Conservation (phyloP, 2,113 vertebrate genomes). For the Orcinus orca region DNA sequence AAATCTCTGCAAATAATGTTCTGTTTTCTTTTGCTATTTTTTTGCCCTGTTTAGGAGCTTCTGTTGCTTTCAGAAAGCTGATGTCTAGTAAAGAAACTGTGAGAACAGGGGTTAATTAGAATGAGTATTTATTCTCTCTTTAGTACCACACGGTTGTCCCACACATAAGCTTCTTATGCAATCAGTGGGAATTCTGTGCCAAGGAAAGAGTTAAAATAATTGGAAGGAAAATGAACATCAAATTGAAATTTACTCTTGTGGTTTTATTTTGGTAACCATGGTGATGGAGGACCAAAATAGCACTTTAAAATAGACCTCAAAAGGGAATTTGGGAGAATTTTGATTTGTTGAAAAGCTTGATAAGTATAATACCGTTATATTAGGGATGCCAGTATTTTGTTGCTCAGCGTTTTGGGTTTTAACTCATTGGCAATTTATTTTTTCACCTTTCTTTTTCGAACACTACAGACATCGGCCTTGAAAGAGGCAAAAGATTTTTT, state of each 20-base stretch:
- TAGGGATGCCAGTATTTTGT: not conserved
- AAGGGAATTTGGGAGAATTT: not conserved
- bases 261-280: slow-evolving; percentile 52
- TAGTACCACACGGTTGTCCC: not conserved
- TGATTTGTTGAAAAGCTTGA: slow-evolving; percentile 11
- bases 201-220: slow-evolving; percentile 12
- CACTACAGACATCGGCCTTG: not conserved
- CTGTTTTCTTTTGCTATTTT: not conserved
- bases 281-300: not conserved
- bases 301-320: not conserved
- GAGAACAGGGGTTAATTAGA: not conserved
- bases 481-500: not conserved
- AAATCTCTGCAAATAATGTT: not conserved
- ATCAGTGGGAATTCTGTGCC: not conserved
- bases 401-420: not conserved
- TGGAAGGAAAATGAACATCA: slow-evolving; percentile 19
- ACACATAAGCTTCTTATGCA: not conserved
- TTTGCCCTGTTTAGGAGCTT: not conserved
- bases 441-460: slow-evolving; percentile 6
- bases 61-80: not conserved
- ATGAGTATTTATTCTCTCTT: not conserved
- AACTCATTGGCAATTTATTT: not conserved
- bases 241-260: slow-evolving; percentile 12
- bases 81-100: not conserved
- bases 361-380: not conserved